These are phyloP conservation scores for Manis crassicaudata DNA, from an alignment of 2,797 vertebrate species.

Conservation along the genomic window DNA sequence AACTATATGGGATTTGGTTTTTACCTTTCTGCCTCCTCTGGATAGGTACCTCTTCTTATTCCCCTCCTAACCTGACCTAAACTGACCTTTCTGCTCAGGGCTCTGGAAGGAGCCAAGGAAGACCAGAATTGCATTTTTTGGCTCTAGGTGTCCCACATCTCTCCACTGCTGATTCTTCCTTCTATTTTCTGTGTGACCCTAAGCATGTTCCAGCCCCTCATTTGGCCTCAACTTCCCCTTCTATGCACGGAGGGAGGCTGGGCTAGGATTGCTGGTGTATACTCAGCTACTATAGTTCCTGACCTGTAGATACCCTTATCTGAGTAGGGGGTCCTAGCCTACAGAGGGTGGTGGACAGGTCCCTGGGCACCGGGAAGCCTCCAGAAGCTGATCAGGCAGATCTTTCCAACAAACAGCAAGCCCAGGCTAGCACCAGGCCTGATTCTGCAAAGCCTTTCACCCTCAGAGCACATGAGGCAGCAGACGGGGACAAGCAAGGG, in stretches of 20 bases:
- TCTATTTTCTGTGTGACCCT: background rate
- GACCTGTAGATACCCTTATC: background rate
- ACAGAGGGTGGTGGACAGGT: background rate
- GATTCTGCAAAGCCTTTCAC: slow-evolving; percentile 79
- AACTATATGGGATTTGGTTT: slow-evolving; percentile 19
- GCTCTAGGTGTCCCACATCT: background rate
- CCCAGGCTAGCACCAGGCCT: slow-evolving; percentile 56
- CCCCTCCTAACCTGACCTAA: background rate
- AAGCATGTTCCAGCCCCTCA: background rate
- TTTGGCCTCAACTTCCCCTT: background rate
- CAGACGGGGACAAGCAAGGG: background rate
- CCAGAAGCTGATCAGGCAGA: slow-evolving; percentile 75
- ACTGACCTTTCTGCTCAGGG: background rate
- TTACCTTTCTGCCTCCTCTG: slow-evolving; percentile 30
- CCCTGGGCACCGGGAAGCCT: slow-evolving; percentile 51
- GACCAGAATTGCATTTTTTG: background rate
- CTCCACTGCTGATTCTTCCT: background rate
- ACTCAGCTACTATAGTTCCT: background rate
- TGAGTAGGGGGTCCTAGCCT: background rate
- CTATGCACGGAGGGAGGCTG: background rate
- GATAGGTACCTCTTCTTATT: background rate
- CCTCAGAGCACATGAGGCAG: slow-evolving; percentile 64
- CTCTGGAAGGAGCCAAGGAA: slow-evolving; percentile 28
- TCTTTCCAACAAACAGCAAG: slow-evolving; percentile 65
- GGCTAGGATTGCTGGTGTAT: background rate